phyloP scores from a whole-genome alignment of 2,113 vertebrate genomes.

The Phycodurus eques region DNA sequence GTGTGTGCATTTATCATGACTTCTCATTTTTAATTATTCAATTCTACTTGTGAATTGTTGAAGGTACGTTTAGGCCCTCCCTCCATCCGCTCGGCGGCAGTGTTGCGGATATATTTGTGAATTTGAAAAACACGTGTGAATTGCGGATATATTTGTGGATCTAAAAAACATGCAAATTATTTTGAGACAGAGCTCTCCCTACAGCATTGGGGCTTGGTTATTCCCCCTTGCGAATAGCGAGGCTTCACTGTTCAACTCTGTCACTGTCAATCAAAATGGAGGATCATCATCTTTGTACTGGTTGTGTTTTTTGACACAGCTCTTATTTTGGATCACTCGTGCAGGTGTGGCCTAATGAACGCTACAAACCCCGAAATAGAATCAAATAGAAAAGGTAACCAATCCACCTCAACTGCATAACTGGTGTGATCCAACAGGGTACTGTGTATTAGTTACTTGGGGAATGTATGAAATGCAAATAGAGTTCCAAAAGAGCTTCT shows the following conservation, averaged over 20 bases:
- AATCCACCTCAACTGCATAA: background rate
- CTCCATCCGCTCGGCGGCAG: too few relatives aligned
- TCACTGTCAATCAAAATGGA: background rate
- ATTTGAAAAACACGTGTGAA: too few relatives aligned
- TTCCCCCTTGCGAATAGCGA: background rate
- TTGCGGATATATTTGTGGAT: too few relatives aligned
- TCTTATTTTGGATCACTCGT: background rate
- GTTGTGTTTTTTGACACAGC: background rate
- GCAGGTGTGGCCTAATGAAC: background rate
- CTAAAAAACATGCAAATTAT: too few relatives aligned
- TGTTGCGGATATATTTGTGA: too few relatives aligned
- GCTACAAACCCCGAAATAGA: background rate
- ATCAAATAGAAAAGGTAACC: background rate
- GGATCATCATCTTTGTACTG: background rate
- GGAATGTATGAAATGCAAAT: slow-evolving; percentile 46
- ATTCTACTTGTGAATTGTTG: too few relatives aligned
- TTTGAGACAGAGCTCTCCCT: too few relatives aligned
- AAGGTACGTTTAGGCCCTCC: too few relatives aligned
- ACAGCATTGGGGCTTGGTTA: background rate
- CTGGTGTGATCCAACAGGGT: slow-evolving; percentile 1
- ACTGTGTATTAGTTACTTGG: slow-evolving; percentile 29
- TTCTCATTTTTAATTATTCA: too few relatives aligned
- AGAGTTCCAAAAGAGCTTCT: slow-evolving; percentile 21
- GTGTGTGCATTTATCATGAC: too few relatives aligned
- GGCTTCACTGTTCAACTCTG: background rate